A percentile compares a stretch with the other conserved stretches of the same genome.
Evolutionary conservation across 2,797 vertebrate species (phyloP).

Genomic region (Falco concolor): DNA sequence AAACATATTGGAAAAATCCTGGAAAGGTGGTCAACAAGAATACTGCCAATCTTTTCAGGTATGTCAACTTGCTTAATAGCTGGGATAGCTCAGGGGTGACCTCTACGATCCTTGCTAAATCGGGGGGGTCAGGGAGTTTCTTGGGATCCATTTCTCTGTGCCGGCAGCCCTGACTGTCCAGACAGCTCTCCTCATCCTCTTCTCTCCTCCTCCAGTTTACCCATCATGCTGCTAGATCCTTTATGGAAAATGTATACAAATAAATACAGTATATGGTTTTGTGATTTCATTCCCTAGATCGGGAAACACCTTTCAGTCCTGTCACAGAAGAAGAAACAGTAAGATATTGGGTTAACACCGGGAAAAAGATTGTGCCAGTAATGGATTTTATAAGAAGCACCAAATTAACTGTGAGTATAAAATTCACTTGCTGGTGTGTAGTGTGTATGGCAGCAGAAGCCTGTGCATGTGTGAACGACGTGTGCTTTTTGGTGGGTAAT

Average conservation of each 20-base stretch:
- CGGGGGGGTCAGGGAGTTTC: accelerated
- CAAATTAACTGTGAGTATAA: constrained; percentile 69
- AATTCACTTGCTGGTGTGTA: background rate
- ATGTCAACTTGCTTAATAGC: background rate
- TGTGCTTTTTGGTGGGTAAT: background rate
- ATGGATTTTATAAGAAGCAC: constrained; percentile 77
- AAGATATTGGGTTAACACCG: constrained; percentile 52
- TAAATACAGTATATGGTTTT: background rate
- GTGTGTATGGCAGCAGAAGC: background rate
- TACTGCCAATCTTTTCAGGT: constrained; percentile 70
- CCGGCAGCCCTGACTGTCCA: background rate
- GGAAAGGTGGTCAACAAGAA: constrained; percentile 64
- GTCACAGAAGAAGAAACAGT: constrained; percentile 48
- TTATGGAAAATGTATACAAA: background rate
- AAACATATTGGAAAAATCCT: constrained; percentile 65
- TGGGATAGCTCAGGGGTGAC: background rate
- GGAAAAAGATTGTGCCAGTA: constrained; percentile 67
- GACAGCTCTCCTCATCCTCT: background rate
- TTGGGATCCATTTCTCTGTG: background rate
- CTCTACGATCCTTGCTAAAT: background rate
- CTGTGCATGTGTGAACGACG: background rate
- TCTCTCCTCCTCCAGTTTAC: background rate
- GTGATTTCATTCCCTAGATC: constrained; percentile 68
- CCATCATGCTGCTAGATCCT: background rate
- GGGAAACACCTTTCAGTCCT: constrained; percentile 54